phyloP scores from a whole-genome alignment of 2,888 invertebrate species.

The Leptodirus hochenwartii region DNA sequence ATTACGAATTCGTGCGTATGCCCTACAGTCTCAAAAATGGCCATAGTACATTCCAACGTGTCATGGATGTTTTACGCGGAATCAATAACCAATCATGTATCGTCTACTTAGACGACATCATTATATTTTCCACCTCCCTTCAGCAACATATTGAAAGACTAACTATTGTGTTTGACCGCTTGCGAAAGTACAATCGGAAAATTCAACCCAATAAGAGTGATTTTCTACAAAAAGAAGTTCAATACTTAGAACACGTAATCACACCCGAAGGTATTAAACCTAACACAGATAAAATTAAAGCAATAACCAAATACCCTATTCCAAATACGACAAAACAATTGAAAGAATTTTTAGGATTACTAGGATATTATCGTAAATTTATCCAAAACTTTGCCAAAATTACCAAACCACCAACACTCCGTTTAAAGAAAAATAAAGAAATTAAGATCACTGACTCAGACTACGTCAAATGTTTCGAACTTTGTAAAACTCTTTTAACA shows the following conservation, averaged over 20 bases:
- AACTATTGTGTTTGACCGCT: constrained; percentile 11
- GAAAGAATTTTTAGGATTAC: constrained; percentile 7
- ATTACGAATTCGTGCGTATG: constrained; percentile 16
- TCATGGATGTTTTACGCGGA: constrained; percentile 14
- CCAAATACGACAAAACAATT: constrained; percentile 9
- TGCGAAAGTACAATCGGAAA: constrained; percentile 11
- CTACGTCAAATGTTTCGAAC: constrained; percentile 1
- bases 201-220: constrained; percentile 12
- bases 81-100: constrained; percentile 11
- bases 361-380: constrained; percentile 4
- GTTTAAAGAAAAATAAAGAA: constrained; percentile 5
- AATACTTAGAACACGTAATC: constrained; percentile 9
- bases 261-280: constrained; percentile 10
- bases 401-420: constrained; percentile 3
- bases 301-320: constrained; percentile 7
- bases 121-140: constrained; percentile 11
- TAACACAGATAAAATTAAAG: constrained; percentile 8
- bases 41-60: constrained; percentile 15
- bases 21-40: constrained; percentile 17
- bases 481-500: constrained; percentile 5
- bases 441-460: background rate
- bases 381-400: constrained; percentile 7
- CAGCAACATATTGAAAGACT: constrained; percentile 12
- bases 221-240: constrained; percentile 8
- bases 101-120: constrained; percentile 15